Percentiles rank a stretch among this genome's conserved stretches.
These are phyloP conservation scores for Ichneumoninae sp. DNA, from an alignment of 2,888 invertebrate genomes.

Conservation along the genomic window DNA sequence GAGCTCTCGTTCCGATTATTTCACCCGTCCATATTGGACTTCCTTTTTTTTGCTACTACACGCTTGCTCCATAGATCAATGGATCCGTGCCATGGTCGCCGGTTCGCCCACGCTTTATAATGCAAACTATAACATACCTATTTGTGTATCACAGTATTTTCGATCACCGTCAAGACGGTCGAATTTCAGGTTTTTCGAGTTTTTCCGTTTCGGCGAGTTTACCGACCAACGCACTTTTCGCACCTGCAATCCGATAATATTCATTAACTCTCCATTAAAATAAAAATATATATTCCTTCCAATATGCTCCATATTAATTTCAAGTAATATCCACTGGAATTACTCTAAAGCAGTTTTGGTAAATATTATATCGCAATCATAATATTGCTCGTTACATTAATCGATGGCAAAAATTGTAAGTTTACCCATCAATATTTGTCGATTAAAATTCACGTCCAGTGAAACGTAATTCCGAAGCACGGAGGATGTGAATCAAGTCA, in stretches of 20 bases:
- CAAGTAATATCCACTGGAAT: too few species aligned
- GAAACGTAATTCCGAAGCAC: too few species aligned
- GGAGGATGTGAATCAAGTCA: neutral
- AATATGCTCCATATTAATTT: too few species aligned
- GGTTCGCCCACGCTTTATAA: conserved; percentile 42
- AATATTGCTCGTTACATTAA: too few species aligned
- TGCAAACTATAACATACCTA: neutral
- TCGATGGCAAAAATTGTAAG: too few species aligned
- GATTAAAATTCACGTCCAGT: too few species aligned
- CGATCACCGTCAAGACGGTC: neutral
- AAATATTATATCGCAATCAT: too few species aligned
- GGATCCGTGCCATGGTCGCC: conserved; percentile 52
- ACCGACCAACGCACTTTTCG: conserved; percentile 4
- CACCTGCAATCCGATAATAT: conserved; percentile 37
- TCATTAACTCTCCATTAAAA: neutral
- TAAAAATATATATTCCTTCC: neutral
- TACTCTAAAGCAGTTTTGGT: too few species aligned
- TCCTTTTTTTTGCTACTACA: neutral
- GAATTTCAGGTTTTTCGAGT: neutral
- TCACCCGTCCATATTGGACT: conserved; percentile 31
- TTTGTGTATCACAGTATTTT: conserved; percentile 17
- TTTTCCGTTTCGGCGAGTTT: conserved; percentile 15
- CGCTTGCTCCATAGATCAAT: conserved; percentile 3
- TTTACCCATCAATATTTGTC: too few species aligned
- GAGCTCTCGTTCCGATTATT: conserved; percentile 56